Evolutionary conservation across 1,140 invertebrate species (phyloP).

Genomic region (Heliconius hewitsoni): DNA sequence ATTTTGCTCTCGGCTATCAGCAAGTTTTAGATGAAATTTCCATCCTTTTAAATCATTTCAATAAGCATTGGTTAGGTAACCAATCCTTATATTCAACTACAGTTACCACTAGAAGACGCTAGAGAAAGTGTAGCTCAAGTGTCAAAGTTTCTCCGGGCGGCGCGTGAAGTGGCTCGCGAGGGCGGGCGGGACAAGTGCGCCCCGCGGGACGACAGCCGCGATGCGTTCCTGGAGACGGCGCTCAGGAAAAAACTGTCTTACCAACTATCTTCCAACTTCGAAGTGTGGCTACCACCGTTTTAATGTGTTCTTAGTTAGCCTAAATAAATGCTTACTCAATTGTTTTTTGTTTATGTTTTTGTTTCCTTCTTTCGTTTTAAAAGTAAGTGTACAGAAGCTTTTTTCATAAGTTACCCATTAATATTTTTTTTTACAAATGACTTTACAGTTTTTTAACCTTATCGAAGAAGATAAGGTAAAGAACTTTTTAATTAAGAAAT

Average conservation of each 20-base stretch:
- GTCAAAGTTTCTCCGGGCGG: constrained; percentile 63
- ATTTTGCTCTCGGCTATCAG: too few relatives aligned
- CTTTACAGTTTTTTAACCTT: too few relatives aligned
- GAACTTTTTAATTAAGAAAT: too few relatives aligned
- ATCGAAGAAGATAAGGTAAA: too few relatives aligned
- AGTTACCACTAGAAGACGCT: constrained; percentile 64
- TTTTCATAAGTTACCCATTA: too few relatives aligned
- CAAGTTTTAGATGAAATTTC: too few relatives aligned
- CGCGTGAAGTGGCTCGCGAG: constrained; percentile 66
- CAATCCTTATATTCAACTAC: constrained; percentile 6
- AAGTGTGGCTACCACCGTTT: constrained; percentile 74
- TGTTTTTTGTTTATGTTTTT: too few relatives aligned
- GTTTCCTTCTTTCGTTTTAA: not conserved
- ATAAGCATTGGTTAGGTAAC: not conserved
- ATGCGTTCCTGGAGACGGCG: constrained; percentile 57
- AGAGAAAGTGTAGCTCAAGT: constrained; percentile 70
- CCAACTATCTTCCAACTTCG: constrained; percentile 49
- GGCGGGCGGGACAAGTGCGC: constrained; percentile 49
- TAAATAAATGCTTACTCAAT: constrained; percentile 60
- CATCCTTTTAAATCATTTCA: not conserved
- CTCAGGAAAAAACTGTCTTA: constrained; percentile 63
- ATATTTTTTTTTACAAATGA: too few relatives aligned
- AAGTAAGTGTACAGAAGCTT: not conserved
- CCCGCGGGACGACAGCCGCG: constrained; percentile 54
- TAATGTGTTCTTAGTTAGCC: constrained; percentile 66